These are phyloP conservation scores for Sisyra terminalis DNA, from an alignment of 2,888 invertebrate species.

Conservation along the genomic window DNA sequence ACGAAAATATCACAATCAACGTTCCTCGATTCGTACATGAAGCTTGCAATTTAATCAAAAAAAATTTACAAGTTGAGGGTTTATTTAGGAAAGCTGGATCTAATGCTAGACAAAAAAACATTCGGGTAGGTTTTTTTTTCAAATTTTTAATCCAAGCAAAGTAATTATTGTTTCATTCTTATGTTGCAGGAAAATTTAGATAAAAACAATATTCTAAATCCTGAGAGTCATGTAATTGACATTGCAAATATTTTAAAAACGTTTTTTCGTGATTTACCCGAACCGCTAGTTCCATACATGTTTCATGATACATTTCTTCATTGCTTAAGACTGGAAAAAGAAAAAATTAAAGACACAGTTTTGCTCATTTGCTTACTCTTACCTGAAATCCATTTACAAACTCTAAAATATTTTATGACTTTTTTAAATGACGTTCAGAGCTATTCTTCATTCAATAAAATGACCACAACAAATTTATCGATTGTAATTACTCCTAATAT, in stretches of 20 bases:
- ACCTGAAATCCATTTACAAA: conserved; percentile 60
- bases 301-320: conserved; percentile 64
- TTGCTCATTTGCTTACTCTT: conserved; percentile 51
- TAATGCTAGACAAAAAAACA: conserved; percentile 62
- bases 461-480: conserved; percentile 70
- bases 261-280: conserved; percentile 71
- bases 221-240: conserved; percentile 64
- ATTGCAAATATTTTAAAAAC: conserved; percentile 73
- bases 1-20: conserved; percentile 38
- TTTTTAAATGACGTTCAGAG: conserved; percentile 53
- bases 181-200: conserved; percentile 45
- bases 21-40: conserved; percentile 58
- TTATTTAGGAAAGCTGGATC: conserved; percentile 82
- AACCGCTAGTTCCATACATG: conserved; percentile 56
- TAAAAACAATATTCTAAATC: conserved; percentile 48
- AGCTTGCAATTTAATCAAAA: conserved; percentile 48
- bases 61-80: conserved; percentile 60
- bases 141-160: background rate
- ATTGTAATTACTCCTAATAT: conserved; percentile 75
- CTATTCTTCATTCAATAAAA: conserved; percentile 56
- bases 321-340: conserved; percentile 41
- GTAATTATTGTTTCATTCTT: background rate
- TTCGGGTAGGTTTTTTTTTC: conserved; percentile 38
- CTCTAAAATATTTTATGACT: conserved; percentile 69
- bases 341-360: conserved; percentile 43